phyloP scores from a whole-genome alignment of 2,888 invertebrate genomes.

The Hedychridium roseum region DNA sequence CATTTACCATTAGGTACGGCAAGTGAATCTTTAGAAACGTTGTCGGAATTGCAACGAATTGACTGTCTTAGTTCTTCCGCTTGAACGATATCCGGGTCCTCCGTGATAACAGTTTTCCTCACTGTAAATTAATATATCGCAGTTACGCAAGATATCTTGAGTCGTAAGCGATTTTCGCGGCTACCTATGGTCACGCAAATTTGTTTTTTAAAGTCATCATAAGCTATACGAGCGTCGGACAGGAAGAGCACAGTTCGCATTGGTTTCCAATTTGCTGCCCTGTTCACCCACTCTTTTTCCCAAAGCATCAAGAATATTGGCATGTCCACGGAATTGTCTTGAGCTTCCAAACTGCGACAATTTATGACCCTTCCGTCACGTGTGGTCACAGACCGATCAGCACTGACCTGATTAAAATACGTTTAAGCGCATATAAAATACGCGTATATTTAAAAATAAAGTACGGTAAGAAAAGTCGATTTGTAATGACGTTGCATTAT shows the following conservation, averaged over 20 bases:
- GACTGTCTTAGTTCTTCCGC: slow-evolving; percentile 65
- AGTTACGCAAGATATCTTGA: background rate
- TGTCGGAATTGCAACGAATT: slow-evolving; percentile 29
- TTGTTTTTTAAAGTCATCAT: slow-evolving; percentile 56
- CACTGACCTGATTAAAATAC: slow-evolving; percentile 64
- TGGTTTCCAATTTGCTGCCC: slow-evolving; percentile 74
- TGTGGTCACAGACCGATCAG: slow-evolving; percentile 71
- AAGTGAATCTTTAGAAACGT: slow-evolving; percentile 43
- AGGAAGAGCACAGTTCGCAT: slow-evolving; percentile 76
- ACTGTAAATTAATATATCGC: slow-evolving; percentile 31
- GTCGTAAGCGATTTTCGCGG: background rate
- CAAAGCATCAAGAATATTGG: slow-evolving; percentile 72
- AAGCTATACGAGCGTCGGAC: slow-evolving; percentile 72
- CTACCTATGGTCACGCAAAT: slow-evolving; percentile 44
- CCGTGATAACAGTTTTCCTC: slow-evolving; percentile 72
- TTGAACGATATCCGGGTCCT: slow-evolving; percentile 75
- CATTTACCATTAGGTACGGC: slow-evolving; percentile 54
- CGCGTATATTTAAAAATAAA: background rate
- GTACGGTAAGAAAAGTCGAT: background rate
- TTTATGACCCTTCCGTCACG: slow-evolving; percentile 69
- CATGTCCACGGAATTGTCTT: slow-evolving; percentile 70
- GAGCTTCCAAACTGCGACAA: slow-evolving; percentile 73
- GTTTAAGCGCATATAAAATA: background rate
- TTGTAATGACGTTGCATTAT: background rate
- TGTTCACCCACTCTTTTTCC: slow-evolving; percentile 75